Evolutionary conservation across 2,113 vertebrate genomes (phyloP).

Genomic region (Caloenas nicobarica): DNA sequence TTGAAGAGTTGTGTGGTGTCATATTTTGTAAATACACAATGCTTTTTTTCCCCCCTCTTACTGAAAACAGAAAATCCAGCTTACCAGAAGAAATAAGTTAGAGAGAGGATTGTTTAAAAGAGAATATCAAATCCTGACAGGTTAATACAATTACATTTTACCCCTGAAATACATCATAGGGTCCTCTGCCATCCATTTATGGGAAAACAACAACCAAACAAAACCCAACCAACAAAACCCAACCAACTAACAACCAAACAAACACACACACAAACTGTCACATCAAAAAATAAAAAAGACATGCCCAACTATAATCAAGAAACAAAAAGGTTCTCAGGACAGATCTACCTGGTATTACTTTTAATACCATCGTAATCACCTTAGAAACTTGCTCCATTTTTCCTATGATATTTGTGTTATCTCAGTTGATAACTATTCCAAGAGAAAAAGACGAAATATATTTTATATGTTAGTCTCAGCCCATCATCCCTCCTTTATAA

Average conservation of each 20-base stretch:
- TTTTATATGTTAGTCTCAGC: rapidly evolving
- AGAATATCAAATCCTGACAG: background rate
- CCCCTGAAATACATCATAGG: background rate
- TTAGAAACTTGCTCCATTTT: background rate
- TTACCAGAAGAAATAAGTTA: background rate
- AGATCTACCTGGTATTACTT: background rate
- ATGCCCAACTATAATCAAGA: background rate
- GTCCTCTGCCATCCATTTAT: background rate
- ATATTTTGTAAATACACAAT: background rate
- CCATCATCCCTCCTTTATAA: background rate
- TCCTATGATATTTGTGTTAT: background rate
- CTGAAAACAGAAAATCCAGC: background rate
- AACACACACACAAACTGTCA: background rate
- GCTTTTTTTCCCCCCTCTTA: background rate
- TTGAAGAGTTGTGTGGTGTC: background rate
- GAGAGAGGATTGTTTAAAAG: background rate
- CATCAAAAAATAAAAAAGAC: background rate
- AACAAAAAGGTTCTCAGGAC: background rate
- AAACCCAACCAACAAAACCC: background rate
- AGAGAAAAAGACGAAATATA: background rate
- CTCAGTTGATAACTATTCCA: background rate
- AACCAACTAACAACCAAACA: background rate
- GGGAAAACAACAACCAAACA: background rate
- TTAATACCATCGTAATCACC: background rate
- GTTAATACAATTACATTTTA: background rate